Base-by-base conservation (phyloP, 2,888 invertebrate species). In the Xylocampa areola region DNA sequence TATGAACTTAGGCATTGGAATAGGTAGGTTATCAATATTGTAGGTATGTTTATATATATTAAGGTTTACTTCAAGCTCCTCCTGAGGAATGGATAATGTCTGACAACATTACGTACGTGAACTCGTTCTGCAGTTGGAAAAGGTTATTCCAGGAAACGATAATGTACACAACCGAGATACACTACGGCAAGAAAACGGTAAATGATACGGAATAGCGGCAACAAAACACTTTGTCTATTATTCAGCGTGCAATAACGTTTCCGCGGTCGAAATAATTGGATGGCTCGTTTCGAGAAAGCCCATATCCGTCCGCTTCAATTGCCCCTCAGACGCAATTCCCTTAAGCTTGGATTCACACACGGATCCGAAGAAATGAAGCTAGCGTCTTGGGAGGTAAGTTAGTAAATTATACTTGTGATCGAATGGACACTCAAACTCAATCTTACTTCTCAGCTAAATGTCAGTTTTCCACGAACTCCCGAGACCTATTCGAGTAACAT, bases 231-330 rank as follows among this genome's bases (percentile, higher is more conserved):
- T 54, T 16, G 39, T 72, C 71, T 62, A 72, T 72, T 72, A 76
- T 73, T 76, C 76, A 68, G 54, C 33, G 40, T 30, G 64, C 47
- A 68, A 70, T 61, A 72, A 75, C 59, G 47, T 53, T 72, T 48
- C 54, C 49, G 51, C 44, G 55, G 62, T 33, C 54, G 39, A 76
- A 68, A 72, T 72, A 76, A 76, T 76, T 76, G 64, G 64, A 64
- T 57, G 53, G 54, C 50, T 52, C 51, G 53, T 72, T 59, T 54
- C 39, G 65, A 36, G 59, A 74, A 73, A 74, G 59, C 49, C 53
- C 71, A 47, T 72, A 55, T 57, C 41, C 25, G 45, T 54, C 51
- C 27, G 59, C 63, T 61, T 63, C 49, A 63, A 63, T 71, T 71
- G 67, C 60, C 57, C 59, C 43, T 47, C 27, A 50, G 29, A 43